Evolutionary conservation across 2,113 vertebrate species (phyloP).

Genomic region (Emydocephalus ijimae): DNA sequence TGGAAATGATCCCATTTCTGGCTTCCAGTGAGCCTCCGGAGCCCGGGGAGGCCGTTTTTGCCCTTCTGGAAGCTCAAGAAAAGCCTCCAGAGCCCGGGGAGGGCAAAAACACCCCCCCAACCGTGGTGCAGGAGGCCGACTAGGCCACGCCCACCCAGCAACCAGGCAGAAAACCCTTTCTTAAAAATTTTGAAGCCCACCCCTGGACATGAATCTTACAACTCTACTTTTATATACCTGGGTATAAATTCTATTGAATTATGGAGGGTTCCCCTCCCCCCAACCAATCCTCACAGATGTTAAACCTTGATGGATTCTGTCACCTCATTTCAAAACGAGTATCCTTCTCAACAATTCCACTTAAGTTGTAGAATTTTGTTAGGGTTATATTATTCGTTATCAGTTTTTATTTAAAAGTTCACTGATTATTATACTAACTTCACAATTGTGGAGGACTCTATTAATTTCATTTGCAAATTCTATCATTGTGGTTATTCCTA

Average conservation of each 20-base stretch:
- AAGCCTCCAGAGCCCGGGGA: no score
- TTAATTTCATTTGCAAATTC: neutral
- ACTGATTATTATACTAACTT: neutral
- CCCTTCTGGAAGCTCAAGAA: no score
- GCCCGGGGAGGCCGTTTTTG: no score
- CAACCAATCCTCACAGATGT: neutral
- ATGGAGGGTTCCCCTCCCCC: accelerated
- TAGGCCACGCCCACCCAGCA: no score
- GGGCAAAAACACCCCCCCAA: no score
- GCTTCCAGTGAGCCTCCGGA: no score
- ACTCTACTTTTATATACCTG: neutral
- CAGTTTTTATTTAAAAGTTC: neutral
- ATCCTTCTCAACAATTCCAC: neutral
- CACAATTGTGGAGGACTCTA: neutral
- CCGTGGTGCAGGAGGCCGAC: no score
- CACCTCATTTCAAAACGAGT: neutral
- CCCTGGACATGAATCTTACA: neutral
- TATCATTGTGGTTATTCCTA: neutral
- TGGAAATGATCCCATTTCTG: no score
- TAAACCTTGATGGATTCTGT: neutral
- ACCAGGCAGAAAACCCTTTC: no score
- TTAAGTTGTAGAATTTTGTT: neutral
- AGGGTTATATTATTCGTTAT: neutral
- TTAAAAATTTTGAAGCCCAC: no score
- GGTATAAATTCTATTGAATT: neutral